Evolutionary conservation across 2,113 vertebrate genomes (phyloP).

Genomic region (Sorex araneus): DNA sequence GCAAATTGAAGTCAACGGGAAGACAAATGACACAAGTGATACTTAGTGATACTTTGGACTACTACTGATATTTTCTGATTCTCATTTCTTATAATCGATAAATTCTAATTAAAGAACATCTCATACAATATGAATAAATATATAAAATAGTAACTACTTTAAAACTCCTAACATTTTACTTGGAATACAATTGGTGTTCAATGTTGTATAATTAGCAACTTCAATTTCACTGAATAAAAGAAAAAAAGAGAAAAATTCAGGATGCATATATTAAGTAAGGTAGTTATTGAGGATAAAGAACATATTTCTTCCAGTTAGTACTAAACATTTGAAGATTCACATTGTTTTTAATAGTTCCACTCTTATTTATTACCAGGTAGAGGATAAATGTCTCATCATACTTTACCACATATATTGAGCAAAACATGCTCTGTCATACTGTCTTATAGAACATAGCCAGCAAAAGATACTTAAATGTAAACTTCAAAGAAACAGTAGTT

Average conservation of each 20-base stretch:
- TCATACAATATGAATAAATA: background rate
- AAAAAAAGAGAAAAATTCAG: background rate
- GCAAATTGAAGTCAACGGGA: too few species aligned
- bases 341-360: background rate
- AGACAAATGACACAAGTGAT: too few species aligned
- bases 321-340: too few species aligned
- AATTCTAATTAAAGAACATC: background rate
- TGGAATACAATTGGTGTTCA: background rate
- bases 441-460: background rate
- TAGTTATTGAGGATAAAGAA: background rate
- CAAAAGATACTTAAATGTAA: background rate
- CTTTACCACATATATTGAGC: background rate
- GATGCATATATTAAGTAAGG: background rate
- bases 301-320: background rate
- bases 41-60: too few species aligned
- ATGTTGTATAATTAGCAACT: conserved; percentile 19
- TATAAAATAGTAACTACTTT: conserved; percentile 1
- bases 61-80: conserved; percentile 3
- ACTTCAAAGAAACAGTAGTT: background rate
- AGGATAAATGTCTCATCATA: background rate
- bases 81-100: background rate
- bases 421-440: background rate
- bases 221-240: conserved; percentile 15
- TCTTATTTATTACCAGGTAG: background rate
- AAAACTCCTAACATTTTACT: background rate